phyloP scores from a whole-genome alignment of 2,888 invertebrate genomes.

The Adela reaumurella region DNA sequence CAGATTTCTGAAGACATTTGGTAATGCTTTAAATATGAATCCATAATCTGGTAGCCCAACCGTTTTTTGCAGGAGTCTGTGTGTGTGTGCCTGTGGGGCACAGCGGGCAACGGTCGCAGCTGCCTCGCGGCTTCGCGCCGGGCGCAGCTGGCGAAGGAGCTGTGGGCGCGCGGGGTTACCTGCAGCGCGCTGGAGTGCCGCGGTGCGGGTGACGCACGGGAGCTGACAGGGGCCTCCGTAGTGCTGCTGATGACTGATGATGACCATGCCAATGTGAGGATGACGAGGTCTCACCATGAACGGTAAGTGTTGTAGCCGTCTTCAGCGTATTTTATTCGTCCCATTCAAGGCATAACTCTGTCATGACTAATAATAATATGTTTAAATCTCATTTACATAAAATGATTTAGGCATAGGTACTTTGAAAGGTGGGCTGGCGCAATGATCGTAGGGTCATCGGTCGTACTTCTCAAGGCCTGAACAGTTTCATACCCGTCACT shows the following conservation, averaged over 20 bases:
- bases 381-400: too few relatives aligned
- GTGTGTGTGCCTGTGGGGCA: conserved; percentile 30
- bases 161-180: conserved; percentile 71
- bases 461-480: too few relatives aligned
- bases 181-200: conserved; percentile 59
- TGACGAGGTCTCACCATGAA: conserved; percentile 41
- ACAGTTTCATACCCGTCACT: too few relatives aligned
- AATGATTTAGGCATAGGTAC: too few relatives aligned
- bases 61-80: conserved; percentile 9
- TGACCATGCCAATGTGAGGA: conserved; percentile 38
- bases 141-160: conserved; percentile 31
- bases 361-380: background rate
- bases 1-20: too few relatives aligned
- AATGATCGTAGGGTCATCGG: too few relatives aligned
- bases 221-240: conserved; percentile 59
- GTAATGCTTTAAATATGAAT: too few relatives aligned
- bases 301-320: background rate
- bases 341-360: background rate
- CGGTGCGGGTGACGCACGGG: conserved; percentile 63
- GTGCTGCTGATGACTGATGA: conserved; percentile 63
- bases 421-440: too few relatives aligned
- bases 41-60: too few relatives aligned
- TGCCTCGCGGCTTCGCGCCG: conserved; percentile 21
- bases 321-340: background rate
- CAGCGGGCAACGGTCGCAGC: conserved; percentile 22